Base-by-base conservation (phyloP, 2,797 vertebrate species). In the Enteromius trimaculatus region DNA sequence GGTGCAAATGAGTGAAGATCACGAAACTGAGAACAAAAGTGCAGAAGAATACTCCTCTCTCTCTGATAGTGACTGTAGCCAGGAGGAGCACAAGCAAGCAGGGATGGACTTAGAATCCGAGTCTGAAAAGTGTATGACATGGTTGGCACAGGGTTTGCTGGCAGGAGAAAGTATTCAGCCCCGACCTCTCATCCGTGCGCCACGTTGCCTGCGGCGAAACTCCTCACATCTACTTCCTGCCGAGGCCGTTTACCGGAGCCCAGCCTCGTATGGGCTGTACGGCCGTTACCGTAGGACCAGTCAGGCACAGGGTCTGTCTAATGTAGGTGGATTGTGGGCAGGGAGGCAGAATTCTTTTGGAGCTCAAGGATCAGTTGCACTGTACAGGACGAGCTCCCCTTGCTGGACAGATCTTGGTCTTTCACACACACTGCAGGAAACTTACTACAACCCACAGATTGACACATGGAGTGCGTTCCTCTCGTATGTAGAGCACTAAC, bases 391-490 rank as follows among this genome's bases (percentile, higher is more conserved):
- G 84, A 86, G 85, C 44, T 89, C 92, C 13, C 86, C 92, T 58
- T 86, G 81, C 81, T 88, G 89, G 86, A 53, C 77, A 42, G 85
- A 83, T 19, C 31, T 39, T 5, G 19, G 19, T 47, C 26, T 70
- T 37, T 58, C 77, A 31, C 60, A 68, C 26, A 34, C 75, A 17
- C 42, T 84, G 5, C 85, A 86, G 81, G 90, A 77, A 47, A 83
- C 81, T 71, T 91, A 91, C 87, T 92, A 92, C 70, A 89, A 93
- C 77, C 79, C 86, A 6, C 90, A 81, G 19, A 85, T 88, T 37
- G 95, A 96, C 0, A 86, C 94, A 85, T 97, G 96, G 96, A 96
- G 92, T 69, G 89, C 93, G 90, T 94, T 94, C 88, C 92, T 97
- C 84, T 95, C 90, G 96, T 98, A 97, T 93, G 96, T 97, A 96